A percentile compares a stretch with the other conserved stretches of the same genome.
These are phyloP conservation scores for Oryzias javanicus DNA, from an alignment of 2,113 vertebrate species.

Conservation along the genomic window DNA sequence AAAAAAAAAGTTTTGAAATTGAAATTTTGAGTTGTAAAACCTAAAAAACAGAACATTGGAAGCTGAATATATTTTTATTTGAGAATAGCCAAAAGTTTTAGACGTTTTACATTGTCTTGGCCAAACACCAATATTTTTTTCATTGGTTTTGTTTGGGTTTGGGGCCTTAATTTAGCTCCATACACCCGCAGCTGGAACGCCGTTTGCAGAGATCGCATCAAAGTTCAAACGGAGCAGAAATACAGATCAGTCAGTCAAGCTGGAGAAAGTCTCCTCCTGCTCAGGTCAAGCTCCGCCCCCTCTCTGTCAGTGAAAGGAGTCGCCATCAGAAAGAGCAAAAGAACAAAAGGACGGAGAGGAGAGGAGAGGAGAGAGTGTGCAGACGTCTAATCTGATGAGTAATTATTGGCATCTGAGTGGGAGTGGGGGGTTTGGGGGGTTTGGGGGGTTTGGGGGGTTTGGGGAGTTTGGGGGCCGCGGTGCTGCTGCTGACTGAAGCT, in stretches of 20 bases:
- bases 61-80: too few relatives aligned
- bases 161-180: too few relatives aligned
- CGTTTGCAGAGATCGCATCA: conserved; percentile 14
- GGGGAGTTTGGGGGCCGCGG: conserved; percentile 39
- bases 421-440: conserved; percentile 42
- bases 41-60: too few relatives aligned
- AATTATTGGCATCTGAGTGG: conserved; percentile 37
- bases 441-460: conserved; percentile 43
- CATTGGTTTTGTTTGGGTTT: too few relatives aligned
- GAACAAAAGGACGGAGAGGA: background rate
- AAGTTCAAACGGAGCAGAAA: conserved; percentile 10
- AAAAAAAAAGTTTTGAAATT: too few relatives aligned
- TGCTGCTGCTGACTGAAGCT: conserved; percentile 1
- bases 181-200: conserved; percentile 7
- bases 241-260: background rate
- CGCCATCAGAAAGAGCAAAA: background rate
- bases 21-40: too few relatives aligned
- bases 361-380: background rate
- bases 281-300: background rate
- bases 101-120: too few relatives aligned
- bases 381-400: conserved; percentile 36
- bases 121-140: too few relatives aligned
- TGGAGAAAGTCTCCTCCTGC: background rate
- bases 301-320: background rate
- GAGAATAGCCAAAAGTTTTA: too few relatives aligned